Percentiles rank a stretch among this genome's conserved stretches.
Conservation (phyloP, 1,140 invertebrate species). For the Drosophila subobscura region DNA sequence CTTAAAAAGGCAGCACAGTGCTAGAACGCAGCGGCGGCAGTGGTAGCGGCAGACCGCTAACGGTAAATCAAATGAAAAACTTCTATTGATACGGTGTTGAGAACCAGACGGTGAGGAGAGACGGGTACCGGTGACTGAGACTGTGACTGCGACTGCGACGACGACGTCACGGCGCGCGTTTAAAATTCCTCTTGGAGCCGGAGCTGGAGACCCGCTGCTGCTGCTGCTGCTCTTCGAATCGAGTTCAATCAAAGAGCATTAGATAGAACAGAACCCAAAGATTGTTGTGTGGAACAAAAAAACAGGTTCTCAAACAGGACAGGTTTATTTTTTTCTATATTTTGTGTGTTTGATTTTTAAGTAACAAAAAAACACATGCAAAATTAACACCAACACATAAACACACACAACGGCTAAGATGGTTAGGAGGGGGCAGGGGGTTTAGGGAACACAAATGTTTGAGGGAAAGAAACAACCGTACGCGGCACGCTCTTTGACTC, state of each 20-base stretch:
- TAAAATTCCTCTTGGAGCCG: constrained; percentile 49
- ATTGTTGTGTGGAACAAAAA: constrained; percentile 25
- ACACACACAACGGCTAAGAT: constrained; percentile 35
- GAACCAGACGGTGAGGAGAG: too few species aligned
- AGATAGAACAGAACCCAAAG: constrained; percentile 22
- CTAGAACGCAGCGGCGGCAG: constrained; percentile 26
- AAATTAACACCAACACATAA: constrained; percentile 27
- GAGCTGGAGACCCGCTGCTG: constrained; percentile 38
- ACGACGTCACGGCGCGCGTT: constrained; percentile 70
- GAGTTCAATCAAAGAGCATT: constrained; percentile 39
- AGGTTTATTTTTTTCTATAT: constrained; percentile 13
- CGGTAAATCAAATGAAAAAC: constrained; percentile 73
- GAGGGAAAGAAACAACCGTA: constrained; percentile 11
- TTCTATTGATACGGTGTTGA: constrained; percentile 57
- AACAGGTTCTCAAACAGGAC: constrained; percentile 61
- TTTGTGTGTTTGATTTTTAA: constrained; percentile 11
- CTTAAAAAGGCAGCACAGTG: constrained; percentile 16
- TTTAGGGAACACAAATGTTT: not conserved
- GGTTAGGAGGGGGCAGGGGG: too few species aligned
- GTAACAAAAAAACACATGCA: constrained; percentile 47
- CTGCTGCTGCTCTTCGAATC: constrained; percentile 37
- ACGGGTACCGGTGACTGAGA: constrained; percentile 1
- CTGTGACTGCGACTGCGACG: not conserved
- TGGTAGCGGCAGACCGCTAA: constrained; percentile 50
- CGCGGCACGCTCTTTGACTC: constrained; percentile 28